Base-by-base conservation (phyloP, 1,140 invertebrate genomes). In the Cyclina sinensis region DNA sequence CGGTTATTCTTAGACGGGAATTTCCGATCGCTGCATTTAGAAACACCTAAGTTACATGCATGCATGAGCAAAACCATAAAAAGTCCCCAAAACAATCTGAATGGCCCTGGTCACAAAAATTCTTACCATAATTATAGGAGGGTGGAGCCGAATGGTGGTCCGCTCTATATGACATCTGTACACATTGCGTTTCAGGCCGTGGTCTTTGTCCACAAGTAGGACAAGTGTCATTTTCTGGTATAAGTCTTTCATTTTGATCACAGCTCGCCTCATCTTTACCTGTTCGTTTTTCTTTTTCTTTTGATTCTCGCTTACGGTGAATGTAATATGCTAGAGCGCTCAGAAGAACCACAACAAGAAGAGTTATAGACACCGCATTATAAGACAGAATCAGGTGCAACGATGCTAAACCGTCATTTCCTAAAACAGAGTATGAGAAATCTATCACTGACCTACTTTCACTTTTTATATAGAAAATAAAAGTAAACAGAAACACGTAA, bases 331-430 rank as follows among this genome's bases (percentile, higher is more conserved):
- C 74, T 11, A 78, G 2, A 78, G 27, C 27, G 1, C n/a, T 18
- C 32, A 78, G 12, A 2, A 54, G 27, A n/a, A 24, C 24, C 5
- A 54, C 24, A 1, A 81, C 32, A 9, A 81, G 21, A 3, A 81
- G 18, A 12, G 78, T 81, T 5, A 35, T 24, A 11, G 78, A 35
- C 4, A 81, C 12, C 32, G 78, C 48, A 48, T 51, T 59, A 32
- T 81, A 81, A 3, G 35, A 2, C 78, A 81, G 59, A 21, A 81
- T 39, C 21, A 81, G 27, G 35, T 57, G 30, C 24, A 81, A 3
- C 18, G 78, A 81, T 0, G 5, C 48, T 21, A 35, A 43, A 24
- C 32, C 18, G 21, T 79, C 73, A 27, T 57, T 46, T 51, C 35
- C 30, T 35, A 35, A 81, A 62, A 62, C 2, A 81, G 24, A 81